Percentiles rank a stretch among this genome's conserved stretches.
Conservation (phyloP, 2,888 invertebrate species). For the Conchocele bisecta region DNA sequence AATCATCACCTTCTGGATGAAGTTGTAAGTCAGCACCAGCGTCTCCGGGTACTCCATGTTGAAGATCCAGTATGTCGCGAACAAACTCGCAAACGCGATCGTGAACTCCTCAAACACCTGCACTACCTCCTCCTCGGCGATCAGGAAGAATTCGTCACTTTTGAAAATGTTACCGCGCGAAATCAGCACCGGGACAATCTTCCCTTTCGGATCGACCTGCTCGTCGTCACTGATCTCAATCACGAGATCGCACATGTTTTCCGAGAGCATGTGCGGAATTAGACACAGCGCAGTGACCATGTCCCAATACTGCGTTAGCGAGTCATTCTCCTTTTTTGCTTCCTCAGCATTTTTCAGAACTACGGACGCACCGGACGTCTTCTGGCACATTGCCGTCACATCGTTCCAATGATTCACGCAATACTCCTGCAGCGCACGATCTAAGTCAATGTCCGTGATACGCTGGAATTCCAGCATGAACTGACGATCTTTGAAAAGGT, state of each 20-base stretch:
- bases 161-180: constrained; percentile 75
- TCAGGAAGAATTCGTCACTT: constrained; percentile 77
- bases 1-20: constrained; percentile 75
- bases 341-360: constrained; percentile 73
- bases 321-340: constrained; percentile 74
- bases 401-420: constrained; percentile 76
- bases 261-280: constrained; percentile 73
- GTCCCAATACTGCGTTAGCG: constrained; percentile 78
- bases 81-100: constrained; percentile 76
- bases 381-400: constrained; percentile 70
- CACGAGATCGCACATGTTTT: constrained; percentile 77
- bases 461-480: constrained; percentile 75
- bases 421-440: constrained; percentile 76
- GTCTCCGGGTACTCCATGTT: constrained; percentile 78
- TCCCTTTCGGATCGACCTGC: constrained; percentile 74
- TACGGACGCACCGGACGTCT: constrained; percentile 67
- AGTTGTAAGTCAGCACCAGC: constrained; percentile 74
- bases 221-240: constrained; percentile 74
- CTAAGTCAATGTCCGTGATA: constrained; percentile 75
- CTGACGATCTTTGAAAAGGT: constrained; percentile 74
- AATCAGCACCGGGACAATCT: constrained; percentile 78
- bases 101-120: constrained; percentile 80
- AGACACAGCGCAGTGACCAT: constrained; percentile 78
- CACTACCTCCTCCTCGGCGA: constrained; percentile 76
- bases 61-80: constrained; percentile 78